Percentiles rank a stretch among this genome's conserved stretches.
Evolutionary conservation across 2,888 invertebrate species (phyloP).

Genomic region (Nymphalis polychloros): DNA sequence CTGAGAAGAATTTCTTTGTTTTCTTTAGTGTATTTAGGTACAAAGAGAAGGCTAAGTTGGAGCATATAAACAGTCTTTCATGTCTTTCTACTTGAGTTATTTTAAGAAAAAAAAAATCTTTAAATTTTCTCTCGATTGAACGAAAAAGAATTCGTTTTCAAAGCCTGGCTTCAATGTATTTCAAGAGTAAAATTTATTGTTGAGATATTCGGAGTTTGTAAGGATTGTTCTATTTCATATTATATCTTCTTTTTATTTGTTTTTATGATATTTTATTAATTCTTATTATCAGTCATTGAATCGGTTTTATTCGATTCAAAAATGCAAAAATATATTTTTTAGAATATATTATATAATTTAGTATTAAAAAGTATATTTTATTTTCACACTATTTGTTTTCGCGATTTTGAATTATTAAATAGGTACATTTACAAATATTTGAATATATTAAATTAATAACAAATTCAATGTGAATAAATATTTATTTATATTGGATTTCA

Average conservation of each 20-base stretch:
- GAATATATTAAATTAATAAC: too few species aligned
- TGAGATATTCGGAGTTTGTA: slow-evolving; percentile 26
- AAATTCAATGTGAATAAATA: too few species aligned
- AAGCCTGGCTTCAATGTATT: slow-evolving; percentile 19
- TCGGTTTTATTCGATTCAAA: too few species aligned
- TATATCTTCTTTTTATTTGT: not conserved
- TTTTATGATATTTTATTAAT: too few species aligned
- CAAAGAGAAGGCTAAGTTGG: slow-evolving; percentile 31
- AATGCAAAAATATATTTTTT: too few species aligned
- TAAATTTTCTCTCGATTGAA: slow-evolving; percentile 37
- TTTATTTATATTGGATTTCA: too few species aligned
- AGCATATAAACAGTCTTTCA: slow-evolving; percentile 37
- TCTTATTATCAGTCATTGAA: too few species aligned
- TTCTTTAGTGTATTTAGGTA: slow-evolving; percentile 41
- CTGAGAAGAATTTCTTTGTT: slow-evolving; percentile 66
- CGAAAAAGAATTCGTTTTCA: slow-evolving; percentile 38
- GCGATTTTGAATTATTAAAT: too few species aligned
- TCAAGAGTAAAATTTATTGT: slow-evolving; percentile 32
- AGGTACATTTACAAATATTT: too few species aligned
- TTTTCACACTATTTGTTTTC: too few species aligned
- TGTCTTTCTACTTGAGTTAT: slow-evolving; percentile 39
- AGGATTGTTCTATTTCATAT: slow-evolving; percentile 18
- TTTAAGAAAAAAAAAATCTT: slow-evolving; percentile 36
- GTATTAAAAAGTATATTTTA: too few species aligned
- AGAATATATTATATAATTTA: too few species aligned